These are phyloP conservation scores for Leptoteleia sp. DNA, from an alignment of 1,140 invertebrate species.

Conservation along the genomic window DNA sequence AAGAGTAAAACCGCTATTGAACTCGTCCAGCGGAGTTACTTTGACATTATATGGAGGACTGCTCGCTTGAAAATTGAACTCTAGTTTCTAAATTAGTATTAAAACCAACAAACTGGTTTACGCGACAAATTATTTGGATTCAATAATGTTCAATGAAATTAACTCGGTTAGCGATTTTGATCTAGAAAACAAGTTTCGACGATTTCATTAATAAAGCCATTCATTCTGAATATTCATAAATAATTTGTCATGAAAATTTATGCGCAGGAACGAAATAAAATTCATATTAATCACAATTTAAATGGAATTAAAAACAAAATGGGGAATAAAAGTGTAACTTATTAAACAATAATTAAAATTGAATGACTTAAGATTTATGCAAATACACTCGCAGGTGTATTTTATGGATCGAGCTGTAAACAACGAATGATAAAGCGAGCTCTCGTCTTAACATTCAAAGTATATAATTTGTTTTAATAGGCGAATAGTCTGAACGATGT, in stretches of 20 bases:
- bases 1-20: slow-evolving; percentile 58
- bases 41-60: slow-evolving; percentile 36
- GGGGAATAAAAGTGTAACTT: no score
- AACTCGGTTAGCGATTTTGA: slow-evolving; percentile 46
- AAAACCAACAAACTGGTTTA: slow-evolving; percentile 45
- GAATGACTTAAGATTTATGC: slow-evolving; percentile 19
- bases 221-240: slow-evolving; percentile 22
- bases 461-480: slow-evolving; percentile 62
- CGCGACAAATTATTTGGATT: slow-evolving; percentile 50
- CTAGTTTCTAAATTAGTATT: slow-evolving; percentile 53
- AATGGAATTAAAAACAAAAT: no score
- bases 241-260: slow-evolving; percentile 10
- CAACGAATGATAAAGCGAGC: slow-evolving; percentile 27
- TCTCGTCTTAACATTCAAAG: slow-evolving; percentile 35
- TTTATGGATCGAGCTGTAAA: slow-evolving; percentile 38
- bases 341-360: slow-evolving; percentile 32
- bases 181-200: slow-evolving; percentile 26
- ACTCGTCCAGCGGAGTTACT: slow-evolving; percentile 36
- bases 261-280: no score
- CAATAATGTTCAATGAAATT: slow-evolving; percentile 51
- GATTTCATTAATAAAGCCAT: slow-evolving; percentile 49
- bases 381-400: slow-evolving; percentile 31
- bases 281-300: no score
- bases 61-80: slow-evolving; percentile 37
- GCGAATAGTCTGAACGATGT: slow-evolving; percentile 31